Evolutionary conservation across 2,113 vertebrate species (phyloP).

Genomic region (Butastur rufipennis): DNA sequence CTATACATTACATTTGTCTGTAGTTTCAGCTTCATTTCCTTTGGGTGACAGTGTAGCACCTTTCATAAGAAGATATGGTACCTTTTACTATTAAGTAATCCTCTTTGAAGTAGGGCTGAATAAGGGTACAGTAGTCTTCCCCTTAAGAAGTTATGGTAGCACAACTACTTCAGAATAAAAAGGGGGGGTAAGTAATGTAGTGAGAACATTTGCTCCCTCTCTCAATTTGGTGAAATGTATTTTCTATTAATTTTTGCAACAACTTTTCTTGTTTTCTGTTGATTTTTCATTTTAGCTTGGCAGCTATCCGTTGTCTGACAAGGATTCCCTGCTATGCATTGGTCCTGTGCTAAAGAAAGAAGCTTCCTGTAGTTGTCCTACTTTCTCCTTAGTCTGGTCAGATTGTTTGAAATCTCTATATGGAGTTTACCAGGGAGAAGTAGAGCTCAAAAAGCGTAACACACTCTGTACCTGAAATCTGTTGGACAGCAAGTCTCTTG

Average conservation of each 20-base stretch:
- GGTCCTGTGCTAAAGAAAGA: background rate
- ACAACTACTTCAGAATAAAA: background rate
- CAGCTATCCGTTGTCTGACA: background rate
- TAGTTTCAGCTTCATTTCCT: background rate
- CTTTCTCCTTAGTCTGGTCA: background rate
- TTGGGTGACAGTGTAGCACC: background rate
- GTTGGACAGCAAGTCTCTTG: background rate
- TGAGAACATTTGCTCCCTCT: background rate
- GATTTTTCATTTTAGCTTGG: background rate
- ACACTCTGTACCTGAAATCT: background rate
- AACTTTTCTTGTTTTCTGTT: background rate
- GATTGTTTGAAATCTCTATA: background rate
- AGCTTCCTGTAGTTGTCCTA: background rate
- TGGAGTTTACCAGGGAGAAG: background rate
- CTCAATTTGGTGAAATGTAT: background rate
- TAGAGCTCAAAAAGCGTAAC: background rate
- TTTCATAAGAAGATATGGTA: background rate
- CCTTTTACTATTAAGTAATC: background rate
- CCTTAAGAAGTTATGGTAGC: background rate
- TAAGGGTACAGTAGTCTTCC: background rate
- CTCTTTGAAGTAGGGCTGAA: background rate
- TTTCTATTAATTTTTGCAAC: background rate
- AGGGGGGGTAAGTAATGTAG: background rate
- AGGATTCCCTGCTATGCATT: background rate
- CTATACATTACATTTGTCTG: background rate